Conservation (phyloP, 2,113 vertebrate species). For the Cyprichromis sp. region DNA sequence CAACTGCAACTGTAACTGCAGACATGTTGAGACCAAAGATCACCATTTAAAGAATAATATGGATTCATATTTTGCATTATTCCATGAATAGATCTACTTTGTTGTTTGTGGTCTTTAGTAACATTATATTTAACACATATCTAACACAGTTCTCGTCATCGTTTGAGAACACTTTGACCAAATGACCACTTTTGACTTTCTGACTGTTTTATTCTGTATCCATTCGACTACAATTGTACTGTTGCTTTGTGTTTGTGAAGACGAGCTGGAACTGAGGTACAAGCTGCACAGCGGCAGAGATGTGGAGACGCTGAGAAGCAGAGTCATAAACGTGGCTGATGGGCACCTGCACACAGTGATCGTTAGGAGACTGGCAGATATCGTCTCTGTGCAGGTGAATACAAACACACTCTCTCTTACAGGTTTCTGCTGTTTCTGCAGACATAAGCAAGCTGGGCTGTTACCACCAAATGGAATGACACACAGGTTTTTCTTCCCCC, state of each 20-base stretch:
- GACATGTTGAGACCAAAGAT: neutral
- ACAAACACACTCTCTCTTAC: neutral
- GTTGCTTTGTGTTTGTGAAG: constrained; percentile 28
- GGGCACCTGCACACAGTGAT: constrained; percentile 60
- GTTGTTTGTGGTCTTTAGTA: neutral
- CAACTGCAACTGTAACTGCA: neutral
- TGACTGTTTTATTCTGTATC: neutral
- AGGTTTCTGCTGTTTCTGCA: neutral
- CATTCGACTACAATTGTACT: neutral
- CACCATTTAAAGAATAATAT: neutral
- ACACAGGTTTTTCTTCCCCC: neutral
- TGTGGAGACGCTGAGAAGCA: constrained; percentile 44
- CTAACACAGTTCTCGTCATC: neutral
- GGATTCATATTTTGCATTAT: neutral
- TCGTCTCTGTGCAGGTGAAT: constrained; percentile 62
- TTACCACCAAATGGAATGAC: neutral
- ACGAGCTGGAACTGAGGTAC: constrained; percentile 65
- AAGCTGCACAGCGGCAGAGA: constrained; percentile 57
- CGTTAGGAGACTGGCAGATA: constrained; percentile 48
- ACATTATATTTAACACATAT: neutral
- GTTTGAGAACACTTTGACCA: neutral
- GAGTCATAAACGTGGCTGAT: constrained; percentile 45
- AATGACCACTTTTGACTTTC: neutral
- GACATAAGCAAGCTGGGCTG: neutral
- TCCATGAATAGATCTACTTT: neutral